These are phyloP conservation scores for Myotis yumanensis DNA, from an alignment of 2,113 vertebrate species.

Conservation along the genomic window DNA sequence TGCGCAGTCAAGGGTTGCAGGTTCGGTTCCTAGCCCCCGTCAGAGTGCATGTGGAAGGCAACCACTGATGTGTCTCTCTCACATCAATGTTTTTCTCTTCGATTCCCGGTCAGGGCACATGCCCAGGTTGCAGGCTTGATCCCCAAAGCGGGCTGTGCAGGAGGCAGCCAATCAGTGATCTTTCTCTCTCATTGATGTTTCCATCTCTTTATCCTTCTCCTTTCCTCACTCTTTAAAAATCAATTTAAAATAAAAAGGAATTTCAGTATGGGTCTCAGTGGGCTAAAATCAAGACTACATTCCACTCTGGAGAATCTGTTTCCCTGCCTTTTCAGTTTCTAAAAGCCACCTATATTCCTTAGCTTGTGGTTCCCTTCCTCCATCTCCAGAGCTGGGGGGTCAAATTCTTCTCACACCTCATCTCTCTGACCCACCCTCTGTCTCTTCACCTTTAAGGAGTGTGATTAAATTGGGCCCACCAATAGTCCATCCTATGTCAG, in stretches of 20 bases:
- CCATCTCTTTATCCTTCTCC: too few species aligned
- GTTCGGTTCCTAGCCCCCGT: too few species aligned
- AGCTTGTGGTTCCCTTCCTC: background rate
- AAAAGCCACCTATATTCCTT: background rate
- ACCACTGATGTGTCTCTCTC: too few species aligned
- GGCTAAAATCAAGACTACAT: background rate
- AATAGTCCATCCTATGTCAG: background rate
- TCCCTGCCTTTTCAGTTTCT: background rate
- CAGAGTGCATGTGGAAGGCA: too few species aligned
- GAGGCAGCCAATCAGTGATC: too few species aligned
- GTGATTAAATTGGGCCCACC: background rate
- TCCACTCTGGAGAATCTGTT: background rate
- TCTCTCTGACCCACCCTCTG: background rate
- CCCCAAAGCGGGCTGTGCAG: too few species aligned
- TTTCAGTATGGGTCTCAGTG: background rate
- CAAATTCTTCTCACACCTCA: background rate
- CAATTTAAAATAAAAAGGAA: background rate
- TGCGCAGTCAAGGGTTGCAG: too few species aligned
- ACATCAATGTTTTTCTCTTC: too few species aligned
- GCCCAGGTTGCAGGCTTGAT: too few species aligned
- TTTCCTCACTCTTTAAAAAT: too few species aligned
- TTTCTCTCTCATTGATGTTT: too few species aligned
- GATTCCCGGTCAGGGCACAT: too few species aligned
- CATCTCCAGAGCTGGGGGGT: background rate
- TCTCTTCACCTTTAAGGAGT: background rate